Evolutionary conservation across 2,888 invertebrate genomes (phyloP).

Genomic region (Orthonychiurus folsomi): DNA sequence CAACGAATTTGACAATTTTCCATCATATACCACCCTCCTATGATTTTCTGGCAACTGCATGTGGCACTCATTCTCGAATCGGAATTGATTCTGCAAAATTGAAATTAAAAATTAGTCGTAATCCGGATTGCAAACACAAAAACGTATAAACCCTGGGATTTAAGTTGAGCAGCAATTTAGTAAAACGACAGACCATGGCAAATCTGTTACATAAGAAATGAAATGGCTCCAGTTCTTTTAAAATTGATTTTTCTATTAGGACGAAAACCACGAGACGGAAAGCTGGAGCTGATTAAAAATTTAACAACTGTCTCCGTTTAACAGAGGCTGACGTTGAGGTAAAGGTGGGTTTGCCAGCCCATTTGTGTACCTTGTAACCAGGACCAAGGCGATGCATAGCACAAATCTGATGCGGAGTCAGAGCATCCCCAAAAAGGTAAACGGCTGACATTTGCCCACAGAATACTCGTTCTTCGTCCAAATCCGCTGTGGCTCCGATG

Average conservation of each 20-base stretch:
- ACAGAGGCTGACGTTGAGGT: background rate
- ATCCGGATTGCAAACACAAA: constrained; percentile 54
- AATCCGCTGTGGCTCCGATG: constrained; percentile 93
- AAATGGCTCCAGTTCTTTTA: too few relatives aligned
- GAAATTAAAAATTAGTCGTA: constrained; percentile 70
- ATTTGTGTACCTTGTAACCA: constrained; percentile 97
- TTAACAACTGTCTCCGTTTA: too few relatives aligned
- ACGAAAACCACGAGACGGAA: too few relatives aligned
- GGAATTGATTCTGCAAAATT: constrained; percentile 86
- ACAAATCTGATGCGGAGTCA: constrained; percentile 95
- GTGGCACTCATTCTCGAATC: constrained; percentile 99
- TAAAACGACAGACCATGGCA: too few relatives aligned
- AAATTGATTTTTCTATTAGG: too few relatives aligned
- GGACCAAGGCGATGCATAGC: constrained; percentile 97
- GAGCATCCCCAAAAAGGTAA: constrained; percentile 94
- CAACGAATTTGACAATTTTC: constrained; percentile 89
- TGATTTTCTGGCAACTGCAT: constrained; percentile 71
- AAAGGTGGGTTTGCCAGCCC: too few relatives aligned
- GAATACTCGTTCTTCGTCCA: constrained; percentile 94
- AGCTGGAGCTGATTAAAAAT: too few relatives aligned
- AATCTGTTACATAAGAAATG: too few relatives aligned
- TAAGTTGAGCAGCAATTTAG: too few relatives aligned
- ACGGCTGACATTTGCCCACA: constrained; percentile 99
- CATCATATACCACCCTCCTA: constrained; percentile 83
- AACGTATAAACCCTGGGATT: background rate